Evolutionary conservation across 2,888 invertebrate genomes (phyloP), one percentile per base, ranked within the genome.

Genomic region (Cheilosia impressa): DNA sequence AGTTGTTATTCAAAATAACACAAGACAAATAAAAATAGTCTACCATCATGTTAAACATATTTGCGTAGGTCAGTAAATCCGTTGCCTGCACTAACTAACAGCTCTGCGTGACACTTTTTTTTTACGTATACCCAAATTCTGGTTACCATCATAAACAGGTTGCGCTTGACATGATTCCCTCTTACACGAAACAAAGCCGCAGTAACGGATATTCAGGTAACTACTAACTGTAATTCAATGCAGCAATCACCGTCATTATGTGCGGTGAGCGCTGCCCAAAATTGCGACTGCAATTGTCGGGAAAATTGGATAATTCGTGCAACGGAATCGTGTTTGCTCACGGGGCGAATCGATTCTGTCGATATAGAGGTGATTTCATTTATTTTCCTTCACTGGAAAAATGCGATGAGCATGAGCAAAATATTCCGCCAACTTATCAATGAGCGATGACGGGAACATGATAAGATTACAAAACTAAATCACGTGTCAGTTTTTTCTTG

Each of bases 381-480:
- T 31, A 58, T 60, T 19, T 57, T 19, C 17, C 13, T 57, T 73
- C 65, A 53, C 52, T 38, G 38, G 19, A 43, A 53, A 31, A 71
- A 65, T 75, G 73, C 75, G 83, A 75, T 50, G 41, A 45, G 57
- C 57, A 75, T 66, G 17, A 53, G 10, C 19, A 50, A 68, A 73
- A 77, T 45, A 34, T 71, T 71, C 38, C 38, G 38, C 41, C 24
- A n/a, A 66, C 27, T 19, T 47, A 6, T 62, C 31, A 22, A 53
- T 69, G 38, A 47, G 17, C 10, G 58, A 15, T 41, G 53, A 53
- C 55, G 41, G 57, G 62, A 69, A 69, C 69, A 65, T 50, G 84
- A 84, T 84, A 75, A 75, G 84, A 80, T 80, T 84, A 62, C 65
- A 66, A 68, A 77, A 79, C 22, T 41, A 34, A 52, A 79, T 68